phyloP scores from a whole-genome alignment of 2,797 vertebrate species.

The Xiphorhynchus erythropygius region DNA sequence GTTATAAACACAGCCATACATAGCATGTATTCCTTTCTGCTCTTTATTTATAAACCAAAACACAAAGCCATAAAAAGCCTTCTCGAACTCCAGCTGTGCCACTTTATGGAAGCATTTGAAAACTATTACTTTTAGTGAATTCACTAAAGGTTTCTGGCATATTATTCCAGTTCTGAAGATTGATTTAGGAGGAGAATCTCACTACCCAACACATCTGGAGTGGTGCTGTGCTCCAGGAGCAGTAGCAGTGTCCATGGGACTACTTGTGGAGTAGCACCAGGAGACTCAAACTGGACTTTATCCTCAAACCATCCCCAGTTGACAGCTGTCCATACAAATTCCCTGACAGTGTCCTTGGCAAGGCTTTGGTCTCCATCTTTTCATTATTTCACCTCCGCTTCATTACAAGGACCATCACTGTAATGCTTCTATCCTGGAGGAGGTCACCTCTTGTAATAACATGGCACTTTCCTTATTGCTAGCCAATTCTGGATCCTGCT shows the following conservation, averaged over 20 bases:
- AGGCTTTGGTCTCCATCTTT: background rate
- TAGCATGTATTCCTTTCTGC: slow-evolving; percentile 1
- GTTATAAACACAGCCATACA: slow-evolving; percentile 8
- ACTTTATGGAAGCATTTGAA: slow-evolving; percentile 52
- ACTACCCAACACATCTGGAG: background rate
- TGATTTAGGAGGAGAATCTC: slow-evolving; percentile 13
- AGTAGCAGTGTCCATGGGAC: background rate
- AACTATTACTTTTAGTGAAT: slow-evolving; percentile 44
- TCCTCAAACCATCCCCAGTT: background rate
- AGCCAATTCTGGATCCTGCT: background rate
- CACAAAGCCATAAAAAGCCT: slow-evolving; percentile 42
- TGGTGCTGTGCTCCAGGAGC: background rate
- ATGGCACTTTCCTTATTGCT: background rate
- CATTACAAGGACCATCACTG: background rate
- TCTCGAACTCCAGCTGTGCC: slow-evolving; percentile 44
- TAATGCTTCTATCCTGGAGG: background rate
- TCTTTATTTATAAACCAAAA: slow-evolving; percentile 31
- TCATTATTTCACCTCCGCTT: background rate
- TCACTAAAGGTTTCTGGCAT: background rate
- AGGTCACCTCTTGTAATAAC: background rate
- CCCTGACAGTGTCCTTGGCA: background rate
- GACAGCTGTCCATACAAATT: background rate
- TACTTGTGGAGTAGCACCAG: background rate
- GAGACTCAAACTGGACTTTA: background rate
- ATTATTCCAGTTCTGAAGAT: background rate